Conservation (phyloP, 2,888 invertebrate species). For the Hirtodrosophila trivittata region DNA sequence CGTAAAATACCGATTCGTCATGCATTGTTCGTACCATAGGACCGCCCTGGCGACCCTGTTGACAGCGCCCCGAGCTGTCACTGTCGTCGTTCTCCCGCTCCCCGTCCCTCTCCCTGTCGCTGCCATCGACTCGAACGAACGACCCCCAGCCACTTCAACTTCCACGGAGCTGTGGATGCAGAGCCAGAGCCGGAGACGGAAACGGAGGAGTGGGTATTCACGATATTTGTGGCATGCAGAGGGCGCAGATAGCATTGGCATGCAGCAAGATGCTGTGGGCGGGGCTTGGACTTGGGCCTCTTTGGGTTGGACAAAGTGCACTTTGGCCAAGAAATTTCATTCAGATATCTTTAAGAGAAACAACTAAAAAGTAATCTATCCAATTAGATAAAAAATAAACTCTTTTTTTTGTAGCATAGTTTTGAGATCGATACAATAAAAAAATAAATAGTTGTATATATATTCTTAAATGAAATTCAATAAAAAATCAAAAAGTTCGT, state of each 20-base stretch:
- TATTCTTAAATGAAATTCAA: neutral
- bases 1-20: constrained; percentile 83
- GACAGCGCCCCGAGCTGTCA: constrained; percentile 56
- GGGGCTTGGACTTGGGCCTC: constrained; percentile 14
- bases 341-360: neutral
- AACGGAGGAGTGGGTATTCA: constrained; percentile 1
- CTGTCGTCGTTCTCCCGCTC: constrained; percentile 17
- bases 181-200: neutral
- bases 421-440: neutral
- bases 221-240: constrained; percentile 48
- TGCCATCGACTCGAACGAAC: constrained; percentile 28
- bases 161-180: too few species aligned
- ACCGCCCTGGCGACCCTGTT: constrained; percentile 44
- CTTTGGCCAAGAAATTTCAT: neutral
- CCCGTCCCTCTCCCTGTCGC: constrained; percentile 22
- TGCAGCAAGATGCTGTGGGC: constrained; percentile 29
- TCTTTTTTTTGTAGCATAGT: neutral
- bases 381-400: neutral
- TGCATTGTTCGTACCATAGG: constrained; percentile 81
- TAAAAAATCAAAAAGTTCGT: neutral
- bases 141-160: constrained; percentile 29
- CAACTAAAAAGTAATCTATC: too few species aligned
- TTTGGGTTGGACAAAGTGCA: constrained; percentile 14
- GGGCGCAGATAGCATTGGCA: constrained; percentile 50
- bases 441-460: neutral